A percentile compares a stretch with the other conserved stretches of the same genome.
Evolutionary conservation across 2,113 vertebrate genomes (phyloP).

Genomic region (Tachysurus fulvidraco): DNA sequence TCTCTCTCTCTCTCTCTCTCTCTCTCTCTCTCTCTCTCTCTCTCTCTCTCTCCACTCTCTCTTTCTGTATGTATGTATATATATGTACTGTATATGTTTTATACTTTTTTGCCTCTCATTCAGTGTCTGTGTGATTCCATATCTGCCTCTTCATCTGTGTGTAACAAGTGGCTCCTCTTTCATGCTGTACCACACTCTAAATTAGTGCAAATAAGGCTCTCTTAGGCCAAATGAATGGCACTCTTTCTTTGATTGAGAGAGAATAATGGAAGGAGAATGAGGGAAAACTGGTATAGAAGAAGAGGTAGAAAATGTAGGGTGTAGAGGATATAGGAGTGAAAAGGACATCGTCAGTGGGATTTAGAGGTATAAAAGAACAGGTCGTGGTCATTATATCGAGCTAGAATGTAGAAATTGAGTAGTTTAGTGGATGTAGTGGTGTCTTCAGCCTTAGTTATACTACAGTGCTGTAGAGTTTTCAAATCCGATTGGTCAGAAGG

Average conservation of each 20-base stretch:
- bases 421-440: not conserved
- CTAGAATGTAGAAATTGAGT: not conserved
- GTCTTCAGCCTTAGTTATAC: not conserved
- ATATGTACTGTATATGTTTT: no score
- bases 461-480: not conserved
- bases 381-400: not conserved
- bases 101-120: constrained; percentile 4
- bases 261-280: not conserved
- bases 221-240: constrained; percentile 52
- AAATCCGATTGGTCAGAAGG: not conserved
- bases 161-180: constrained; percentile 58
- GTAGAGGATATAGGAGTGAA: not conserved
- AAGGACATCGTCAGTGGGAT: not conserved
- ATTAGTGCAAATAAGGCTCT: constrained; percentile 65
- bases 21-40: not conserved
- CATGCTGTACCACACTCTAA: constrained; percentile 59
- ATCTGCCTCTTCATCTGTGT: constrained; percentile 62
- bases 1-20: no score
- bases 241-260: constrained; percentile 31
- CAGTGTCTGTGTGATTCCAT: constrained; percentile 57
- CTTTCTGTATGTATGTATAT: no score
- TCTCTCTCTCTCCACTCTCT: not conserved
- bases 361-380: not conserved
- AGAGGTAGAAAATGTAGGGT: not conserved
- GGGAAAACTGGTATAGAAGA: constrained; percentile 16